Base-by-base conservation (phyloP, 2,888 invertebrate genomes). In the Rhingia rostrata region DNA sequence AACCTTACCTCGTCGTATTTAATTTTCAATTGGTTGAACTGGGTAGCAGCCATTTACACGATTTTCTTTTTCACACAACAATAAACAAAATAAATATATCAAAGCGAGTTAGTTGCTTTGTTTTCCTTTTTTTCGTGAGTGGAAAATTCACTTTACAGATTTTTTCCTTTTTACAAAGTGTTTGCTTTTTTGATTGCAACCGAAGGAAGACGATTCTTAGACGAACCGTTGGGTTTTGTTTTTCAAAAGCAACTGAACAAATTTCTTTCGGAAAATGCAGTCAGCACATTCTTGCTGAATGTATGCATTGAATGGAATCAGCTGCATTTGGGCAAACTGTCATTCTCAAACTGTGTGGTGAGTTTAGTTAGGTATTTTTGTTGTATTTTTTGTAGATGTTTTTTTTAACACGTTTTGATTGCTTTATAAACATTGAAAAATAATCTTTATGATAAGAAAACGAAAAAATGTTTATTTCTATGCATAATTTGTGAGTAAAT, bases 161-260 rank as follows among this genome's bases (percentile, higher is more conserved):
- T 69, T 7, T 22, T 22, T 22, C 64, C 56, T 14, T 54, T 67
- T 64, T 47, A 74, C 67, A 78, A 63, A 61, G 53, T 63, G 6
- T 7, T 43, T 41, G 30, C 39, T 47, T 30, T 30, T 14, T 10
- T 9, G 33, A 60, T 54, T 14, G 53, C 12, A 32, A 63, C 30
- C 35, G 45, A 58, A 41, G 22, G n/a, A 32, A 63, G 14, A 66
- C 86, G 86, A 88, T 86, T 86, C 87, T 84, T 82, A 69, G 78
- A 74, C 87, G 79, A 88, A 74, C 87, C 88, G 88, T 87, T 88
- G 88, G 87, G 86, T 87, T 87, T 89, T 88, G 80, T 87, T 88
- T 91, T 90, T 89, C 64, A 90, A 90, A 86, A 85, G 87, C 83
- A 86, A 86, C 84, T 86, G 89, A 88, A 86, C 54, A 87, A 72